Conservation (phyloP, 1,140 invertebrate genomes). For the Procambarus virginalis region DNA sequence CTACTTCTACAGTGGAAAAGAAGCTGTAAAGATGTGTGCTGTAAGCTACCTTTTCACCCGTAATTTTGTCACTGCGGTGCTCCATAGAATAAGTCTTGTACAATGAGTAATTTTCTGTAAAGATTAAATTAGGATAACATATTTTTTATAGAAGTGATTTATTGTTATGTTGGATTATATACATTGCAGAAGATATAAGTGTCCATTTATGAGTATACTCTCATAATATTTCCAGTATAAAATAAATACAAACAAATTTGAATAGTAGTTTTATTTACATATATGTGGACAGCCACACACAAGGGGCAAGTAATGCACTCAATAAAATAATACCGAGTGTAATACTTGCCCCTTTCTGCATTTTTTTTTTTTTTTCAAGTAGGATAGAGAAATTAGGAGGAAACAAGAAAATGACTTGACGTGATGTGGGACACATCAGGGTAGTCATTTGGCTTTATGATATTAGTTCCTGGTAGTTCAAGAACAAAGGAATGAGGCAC, state of each 20-base stretch:
- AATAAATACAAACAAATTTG: neutral
- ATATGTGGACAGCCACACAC: too few species aligned
- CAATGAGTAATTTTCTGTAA: neutral
- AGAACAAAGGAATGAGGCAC: too few species aligned
- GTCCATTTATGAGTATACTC: neutral
- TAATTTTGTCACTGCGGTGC: neutral
- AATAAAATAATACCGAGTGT: too few species aligned
- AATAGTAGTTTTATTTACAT: too few species aligned
- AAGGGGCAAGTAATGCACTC: too few species aligned
- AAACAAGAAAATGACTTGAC: too few species aligned
- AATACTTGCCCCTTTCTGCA: too few species aligned
- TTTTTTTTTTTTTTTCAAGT: too few species aligned
- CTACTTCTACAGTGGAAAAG: neutral
- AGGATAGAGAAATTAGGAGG: too few species aligned
- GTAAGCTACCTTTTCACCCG: neutral
- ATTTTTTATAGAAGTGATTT: neutral
- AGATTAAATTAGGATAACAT: neutral
- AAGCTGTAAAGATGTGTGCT: neutral
- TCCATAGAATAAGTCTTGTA: neutral
- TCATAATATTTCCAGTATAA: conserved; percentile 5
- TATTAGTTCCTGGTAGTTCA: too few species aligned
- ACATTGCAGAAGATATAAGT: neutral
- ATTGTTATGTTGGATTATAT: neutral
- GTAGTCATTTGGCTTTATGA: too few species aligned
- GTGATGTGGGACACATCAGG: too few species aligned